Evolutionary conservation across 2,888 invertebrate species (phyloP), one percentile per base, ranked within the genome.

Genomic region (Camponotus fellah): DNA sequence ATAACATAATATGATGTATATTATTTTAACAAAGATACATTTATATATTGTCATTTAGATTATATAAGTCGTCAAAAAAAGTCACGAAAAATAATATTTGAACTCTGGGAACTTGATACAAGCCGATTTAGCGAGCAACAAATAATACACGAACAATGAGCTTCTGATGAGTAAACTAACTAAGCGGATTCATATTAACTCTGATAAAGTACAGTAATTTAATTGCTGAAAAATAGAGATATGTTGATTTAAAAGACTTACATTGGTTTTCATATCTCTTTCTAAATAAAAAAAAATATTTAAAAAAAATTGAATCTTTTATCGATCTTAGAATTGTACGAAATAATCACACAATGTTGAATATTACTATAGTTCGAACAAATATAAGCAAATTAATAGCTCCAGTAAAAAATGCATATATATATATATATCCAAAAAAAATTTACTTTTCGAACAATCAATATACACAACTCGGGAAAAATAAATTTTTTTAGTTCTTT

Each of bases 141-240:
- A 53, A 53, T 53, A 53, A 53, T 53, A 53, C 53, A n/a, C n/a
- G n/a, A 53, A 53, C 53, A 46, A 46, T 46, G n/a, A 49, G 49
- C 17, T 49, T 49, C 49, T 49, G 17, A 49, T 49, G 49, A 49
- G 49, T 49, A 49, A 49, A 49, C 17, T 17, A 17, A 49, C 17
- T 49, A 49, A 49, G 49, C 17, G 17, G 49, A 49, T 49, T 49
- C 17, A 49, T 49, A 49, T 6, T 49, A 49, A 49, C 49, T 49
- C 49, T 17, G 17, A 49, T 17, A 49, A 49, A 49, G 49, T 49
- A 49, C 17, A 49, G 17, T 17, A 49, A 49, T 17, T 49, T 17
- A 49, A 49, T 17, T 49, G 17, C 2, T 49, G 17, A 49, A 49
- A 49, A 49, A 49, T 17, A 17, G 6, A 17, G 17, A 49, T 49